These are phyloP conservation scores for Diaprepes abbreviatus DNA, from an alignment of 2,888 invertebrate species.

Conservation along the genomic window DNA sequence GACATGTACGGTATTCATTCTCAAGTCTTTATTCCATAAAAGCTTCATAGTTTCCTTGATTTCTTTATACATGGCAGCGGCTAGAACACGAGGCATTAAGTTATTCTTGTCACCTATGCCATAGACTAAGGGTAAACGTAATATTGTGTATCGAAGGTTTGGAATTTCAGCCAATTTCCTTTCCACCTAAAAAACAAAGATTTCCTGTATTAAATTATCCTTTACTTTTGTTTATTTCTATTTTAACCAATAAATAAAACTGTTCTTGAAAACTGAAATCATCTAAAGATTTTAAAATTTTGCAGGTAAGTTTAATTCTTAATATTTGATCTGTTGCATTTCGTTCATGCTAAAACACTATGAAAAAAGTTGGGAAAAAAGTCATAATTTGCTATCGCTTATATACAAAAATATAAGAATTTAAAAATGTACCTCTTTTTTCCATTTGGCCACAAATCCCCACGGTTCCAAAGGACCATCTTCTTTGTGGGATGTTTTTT, in stretches of 20 bases:
- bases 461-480: conserved; percentile 84
- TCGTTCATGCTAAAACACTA: too few relatives aligned
- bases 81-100: conserved; percentile 85
- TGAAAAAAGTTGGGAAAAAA: conserved; percentile 3
- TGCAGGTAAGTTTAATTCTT: too few relatives aligned
- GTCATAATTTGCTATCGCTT: too few relatives aligned
- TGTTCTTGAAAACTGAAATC: too few relatives aligned
- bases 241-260: too few relatives aligned
- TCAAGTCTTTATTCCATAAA: conserved; percentile 87
- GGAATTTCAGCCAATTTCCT: conserved; percentile 78
- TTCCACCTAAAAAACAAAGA: conserved; percentile 74
- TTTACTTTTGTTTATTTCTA: too few relatives aligned
- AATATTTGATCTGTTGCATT: too few relatives aligned
- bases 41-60: conserved; percentile 92
- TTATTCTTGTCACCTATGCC: conserved; percentile 87
- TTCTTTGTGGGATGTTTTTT: conserved; percentile 85
- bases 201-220: not conserved
- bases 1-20: conserved; percentile 91
- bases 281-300: too few relatives aligned
- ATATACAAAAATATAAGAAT: too few relatives aligned
- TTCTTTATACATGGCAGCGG: conserved; percentile 90
- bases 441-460: conserved; percentile 88
- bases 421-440: conserved; percentile 77
- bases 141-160: conserved; percentile 81
- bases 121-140: conserved; percentile 89